These are phyloP conservation scores for Nephrotoma guestfalica DNA, from an alignment of 2,888 invertebrate genomes.

Conservation along the genomic window DNA sequence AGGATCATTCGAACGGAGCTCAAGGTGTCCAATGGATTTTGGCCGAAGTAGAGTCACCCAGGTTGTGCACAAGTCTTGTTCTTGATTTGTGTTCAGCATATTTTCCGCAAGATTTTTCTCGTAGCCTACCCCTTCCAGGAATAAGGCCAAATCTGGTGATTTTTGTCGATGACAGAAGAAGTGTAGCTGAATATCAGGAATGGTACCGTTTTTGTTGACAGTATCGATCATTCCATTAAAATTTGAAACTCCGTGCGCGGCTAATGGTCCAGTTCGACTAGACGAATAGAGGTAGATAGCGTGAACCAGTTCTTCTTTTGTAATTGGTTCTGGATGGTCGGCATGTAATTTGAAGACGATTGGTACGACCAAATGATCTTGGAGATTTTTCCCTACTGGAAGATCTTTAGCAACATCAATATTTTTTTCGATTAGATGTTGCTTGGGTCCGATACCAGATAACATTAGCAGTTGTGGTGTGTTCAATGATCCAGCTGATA, in stretches of 20 bases:
- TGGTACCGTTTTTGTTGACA: constrained; percentile 22
- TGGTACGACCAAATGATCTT: constrained; percentile 56
- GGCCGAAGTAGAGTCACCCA: constrained; percentile 30
- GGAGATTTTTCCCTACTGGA: constrained; percentile 56
- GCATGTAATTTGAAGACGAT: constrained; percentile 28
- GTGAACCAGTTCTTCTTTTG: constrained; percentile 16
- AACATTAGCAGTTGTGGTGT: constrained; percentile 26
- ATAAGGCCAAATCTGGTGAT: constrained; percentile 17
- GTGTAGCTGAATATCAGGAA: constrained; percentile 38
- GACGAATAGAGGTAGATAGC: constrained; percentile 33
- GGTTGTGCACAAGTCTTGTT: neutral
- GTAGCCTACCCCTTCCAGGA: constrained; percentile 16
- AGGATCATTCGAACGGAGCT: constrained; percentile 21
- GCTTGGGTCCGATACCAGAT: constrained; percentile 25
- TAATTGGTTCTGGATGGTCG: constrained; percentile 12
- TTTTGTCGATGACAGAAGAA: constrained; percentile 25
- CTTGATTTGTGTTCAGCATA: neutral
- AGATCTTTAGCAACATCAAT: constrained; percentile 19
- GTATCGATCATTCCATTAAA: constrained; percentile 16
- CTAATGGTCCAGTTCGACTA: constrained; percentile 34
- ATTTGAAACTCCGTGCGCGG: constrained; percentile 25
- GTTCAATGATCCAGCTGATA: constrained; percentile 26
- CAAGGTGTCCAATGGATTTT: constrained; percentile 40
- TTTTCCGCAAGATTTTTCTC: neutral
- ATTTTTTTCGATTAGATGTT: constrained; percentile 17